A percentile compares a stretch with the other conserved stretches of the same genome.
phyloP scores from a whole-genome alignment of 1,140 invertebrate species.

The Antheraea pernyi region DNA sequence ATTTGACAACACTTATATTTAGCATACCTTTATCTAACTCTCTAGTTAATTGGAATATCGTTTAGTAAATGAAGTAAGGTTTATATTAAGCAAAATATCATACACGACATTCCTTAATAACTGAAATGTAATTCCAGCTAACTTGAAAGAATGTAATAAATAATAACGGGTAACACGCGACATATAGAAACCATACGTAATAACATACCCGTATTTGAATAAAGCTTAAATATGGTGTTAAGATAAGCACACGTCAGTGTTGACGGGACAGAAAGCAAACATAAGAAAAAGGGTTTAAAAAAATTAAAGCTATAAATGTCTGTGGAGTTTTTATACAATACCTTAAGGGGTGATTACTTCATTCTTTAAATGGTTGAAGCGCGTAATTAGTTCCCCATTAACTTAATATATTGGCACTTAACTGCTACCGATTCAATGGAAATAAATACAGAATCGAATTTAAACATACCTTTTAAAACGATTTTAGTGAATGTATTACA shows the following conservation, averaged over 20 bases:
- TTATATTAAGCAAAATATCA: no score
- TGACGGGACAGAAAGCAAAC: neutral
- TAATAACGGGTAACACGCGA: neutral
- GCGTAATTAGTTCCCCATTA: conserved; percentile 74
- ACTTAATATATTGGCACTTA: conserved; percentile 67
- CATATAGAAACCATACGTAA: neutral
- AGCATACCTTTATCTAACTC: no score
- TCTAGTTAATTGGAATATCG: no score
- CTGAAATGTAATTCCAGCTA: no score
- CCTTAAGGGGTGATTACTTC: neutral
- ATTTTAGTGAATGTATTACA: neutral
- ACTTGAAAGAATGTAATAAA: no score
- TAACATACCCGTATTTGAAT: neutral
- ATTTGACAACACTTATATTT: no score
- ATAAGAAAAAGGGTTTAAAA: neutral
- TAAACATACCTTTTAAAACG: neutral
- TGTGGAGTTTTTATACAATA: neutral
- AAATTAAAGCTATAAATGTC: neutral
- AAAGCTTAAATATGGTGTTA: neutral
- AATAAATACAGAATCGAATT: conserved; percentile 8
- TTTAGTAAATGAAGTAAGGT: no score
- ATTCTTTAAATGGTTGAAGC: conserved; percentile 42
- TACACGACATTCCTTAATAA: no score
- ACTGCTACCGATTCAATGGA: conserved; percentile 22
- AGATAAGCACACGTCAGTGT: neutral